These are phyloP conservation scores for Struthio camelus DNA, from an alignment of 2,113 vertebrate species.

Conservation along the genomic window DNA sequence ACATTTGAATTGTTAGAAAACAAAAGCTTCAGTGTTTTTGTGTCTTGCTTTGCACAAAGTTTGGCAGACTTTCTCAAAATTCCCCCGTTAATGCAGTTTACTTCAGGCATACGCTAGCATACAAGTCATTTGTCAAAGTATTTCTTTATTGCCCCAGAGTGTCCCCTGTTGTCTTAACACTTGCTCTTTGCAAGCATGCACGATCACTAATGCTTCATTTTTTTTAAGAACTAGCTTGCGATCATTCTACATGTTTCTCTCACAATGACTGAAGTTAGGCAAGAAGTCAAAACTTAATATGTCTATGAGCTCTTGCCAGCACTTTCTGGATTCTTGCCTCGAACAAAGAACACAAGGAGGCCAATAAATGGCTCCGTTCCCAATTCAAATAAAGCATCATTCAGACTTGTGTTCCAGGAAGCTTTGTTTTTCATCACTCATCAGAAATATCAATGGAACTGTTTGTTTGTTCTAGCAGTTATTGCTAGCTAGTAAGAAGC, in stretches of 20 bases:
- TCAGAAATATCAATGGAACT: not conserved
- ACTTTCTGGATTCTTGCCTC: not conserved
- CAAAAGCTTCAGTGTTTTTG: fast-evolving
- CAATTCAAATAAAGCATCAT: not conserved
- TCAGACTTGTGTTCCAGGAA: not conserved
- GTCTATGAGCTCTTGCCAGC: conserved; percentile 5
- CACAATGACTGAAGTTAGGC: conserved; percentile 4
- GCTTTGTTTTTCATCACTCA: not conserved
- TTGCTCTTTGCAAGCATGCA: not conserved
- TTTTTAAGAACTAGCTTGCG: not conserved
- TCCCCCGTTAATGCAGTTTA: fast-evolving
- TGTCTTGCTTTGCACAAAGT: fast-evolving
- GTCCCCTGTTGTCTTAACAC: not conserved
- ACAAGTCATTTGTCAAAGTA: not conserved
- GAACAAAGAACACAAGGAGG: not conserved
- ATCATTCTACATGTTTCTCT: not conserved
- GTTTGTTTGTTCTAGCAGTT: not conserved
- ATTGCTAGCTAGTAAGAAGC: not conserved
- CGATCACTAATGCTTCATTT: not conserved
- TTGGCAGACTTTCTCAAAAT: not conserved
- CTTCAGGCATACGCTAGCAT: not conserved
- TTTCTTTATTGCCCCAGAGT: not conserved
- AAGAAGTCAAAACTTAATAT: not conserved
- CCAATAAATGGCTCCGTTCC: not conserved
- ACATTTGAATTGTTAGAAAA: fast-evolving